phyloP scores from a whole-genome alignment of 2,113 vertebrate genomes.

The Vanacampus margaritifer region DNA sequence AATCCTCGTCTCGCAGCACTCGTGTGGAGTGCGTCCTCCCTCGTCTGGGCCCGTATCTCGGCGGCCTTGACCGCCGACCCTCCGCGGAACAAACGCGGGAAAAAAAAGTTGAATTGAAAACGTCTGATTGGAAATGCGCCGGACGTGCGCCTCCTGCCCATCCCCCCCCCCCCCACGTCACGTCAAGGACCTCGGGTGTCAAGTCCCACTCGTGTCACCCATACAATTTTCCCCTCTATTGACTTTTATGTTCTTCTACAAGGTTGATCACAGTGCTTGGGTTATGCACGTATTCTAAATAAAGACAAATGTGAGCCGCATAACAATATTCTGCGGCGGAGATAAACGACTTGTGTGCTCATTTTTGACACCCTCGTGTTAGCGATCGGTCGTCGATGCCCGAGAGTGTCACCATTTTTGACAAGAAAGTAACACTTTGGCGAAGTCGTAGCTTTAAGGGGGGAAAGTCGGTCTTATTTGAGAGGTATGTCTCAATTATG shows the following conservation, averaged over 20 bases:
- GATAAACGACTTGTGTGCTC: background rate
- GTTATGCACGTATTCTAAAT: slow-evolving; percentile 52
- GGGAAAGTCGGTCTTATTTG: background rate
- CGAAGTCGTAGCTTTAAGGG: background rate
- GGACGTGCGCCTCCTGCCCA: slow-evolving; percentile 16
- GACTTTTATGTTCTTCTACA: slow-evolving; percentile 60
- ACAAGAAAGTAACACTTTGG: background rate
- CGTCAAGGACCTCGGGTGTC: slow-evolving; percentile 44
- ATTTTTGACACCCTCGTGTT: background rate
- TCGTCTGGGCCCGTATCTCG: background rate
- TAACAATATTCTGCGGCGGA: slow-evolving; percentile 45
- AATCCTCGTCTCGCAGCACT: slow-evolving; percentile 22
- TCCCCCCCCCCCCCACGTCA: background rate
- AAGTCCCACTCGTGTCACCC: slow-evolving; percentile 52
- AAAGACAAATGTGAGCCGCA: slow-evolving; percentile 55
- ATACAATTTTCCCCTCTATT: slow-evolving; percentile 67
- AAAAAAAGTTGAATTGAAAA: slow-evolving; percentile 45
- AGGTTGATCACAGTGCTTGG: slow-evolving; percentile 44
- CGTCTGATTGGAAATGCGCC: slow-evolving; percentile 48
- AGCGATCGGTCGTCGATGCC: background rate
- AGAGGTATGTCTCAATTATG: background rate
- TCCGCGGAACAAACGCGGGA: slow-evolving; percentile 20
- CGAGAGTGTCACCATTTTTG: background rate
- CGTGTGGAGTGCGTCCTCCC: slow-evolving; percentile 25
- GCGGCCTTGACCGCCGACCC: slow-evolving; percentile 41